A percentile compares a stretch with the other conserved stretches of the same genome.
These are phyloP conservation scores for Sander vitreus DNA, from an alignment of 2,113 vertebrate species.

Conservation along the genomic window DNA sequence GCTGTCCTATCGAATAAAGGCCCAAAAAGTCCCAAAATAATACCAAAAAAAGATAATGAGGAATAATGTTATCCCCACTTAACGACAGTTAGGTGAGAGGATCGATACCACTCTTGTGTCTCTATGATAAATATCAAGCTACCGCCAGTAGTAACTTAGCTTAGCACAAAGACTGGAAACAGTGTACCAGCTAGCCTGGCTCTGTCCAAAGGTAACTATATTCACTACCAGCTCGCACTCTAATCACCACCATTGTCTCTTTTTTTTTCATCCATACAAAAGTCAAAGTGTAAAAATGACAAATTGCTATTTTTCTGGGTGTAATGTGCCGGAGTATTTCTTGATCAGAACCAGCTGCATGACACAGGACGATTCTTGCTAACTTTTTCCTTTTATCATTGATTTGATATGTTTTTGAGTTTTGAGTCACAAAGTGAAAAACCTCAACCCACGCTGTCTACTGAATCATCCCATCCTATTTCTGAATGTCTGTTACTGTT, in stretches of 20 bases:
- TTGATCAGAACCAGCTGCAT: slow-evolving; percentile 12
- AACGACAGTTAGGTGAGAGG: not conserved
- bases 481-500: slow-evolving; percentile 46
- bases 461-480: slow-evolving; percentile 24
- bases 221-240: too few relatives aligned
- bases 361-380: not conserved
- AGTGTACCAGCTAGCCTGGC: not conserved
- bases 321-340: not conserved
- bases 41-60: too few relatives aligned
- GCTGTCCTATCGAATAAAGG: too few relatives aligned
- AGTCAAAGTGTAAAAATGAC: not conserved
- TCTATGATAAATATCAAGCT: not conserved
- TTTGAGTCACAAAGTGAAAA: slow-evolving; percentile 17
- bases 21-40: too few relatives aligned
- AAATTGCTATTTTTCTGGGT: not conserved
- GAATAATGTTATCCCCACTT: not conserved
- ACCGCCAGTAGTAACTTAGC: not conserved
- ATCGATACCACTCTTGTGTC: too few relatives aligned
- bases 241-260: not conserved
- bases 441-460: slow-evolving; percentile 9
- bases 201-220: not conserved
- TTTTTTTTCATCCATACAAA: not conserved
- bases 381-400: not conserved
- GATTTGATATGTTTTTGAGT: slow-evolving; percentile 7
- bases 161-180: not conserved